phyloP scores from a whole-genome alignment of 2,797 vertebrate species.

The Myripristis jacobus region DNA sequence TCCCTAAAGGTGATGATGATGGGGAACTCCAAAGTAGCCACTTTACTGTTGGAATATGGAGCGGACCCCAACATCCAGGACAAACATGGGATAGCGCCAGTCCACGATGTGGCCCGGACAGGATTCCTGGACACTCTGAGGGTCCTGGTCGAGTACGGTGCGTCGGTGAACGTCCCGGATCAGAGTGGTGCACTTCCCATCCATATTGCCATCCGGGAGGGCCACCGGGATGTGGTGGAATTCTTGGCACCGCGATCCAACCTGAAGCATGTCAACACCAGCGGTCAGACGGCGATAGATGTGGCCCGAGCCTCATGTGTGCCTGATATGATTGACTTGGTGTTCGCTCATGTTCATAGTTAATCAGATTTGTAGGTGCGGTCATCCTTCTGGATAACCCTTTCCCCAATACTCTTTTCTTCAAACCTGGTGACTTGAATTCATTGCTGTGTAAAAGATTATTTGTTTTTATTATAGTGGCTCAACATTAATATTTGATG shows the following conservation, averaged over 20 bases:
- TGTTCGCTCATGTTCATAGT: constrained; percentile 73
- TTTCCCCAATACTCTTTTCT: constrained; percentile 45
- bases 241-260: constrained; percentile 86
- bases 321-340: constrained; percentile 79
- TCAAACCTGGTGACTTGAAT: constrained; percentile 83
- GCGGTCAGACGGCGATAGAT: constrained; percentile 86
- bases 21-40: constrained; percentile 85
- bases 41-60: constrained; percentile 89
- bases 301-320: constrained; percentile 78
- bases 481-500: constrained; percentile 74
- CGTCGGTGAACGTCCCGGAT: constrained; percentile 86
- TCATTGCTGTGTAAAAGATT: constrained; percentile 76
- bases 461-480: constrained; percentile 64
- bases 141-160: constrained; percentile 87
- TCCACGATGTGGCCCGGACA: constrained; percentile 90
- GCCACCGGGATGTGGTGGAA: constrained; percentile 84
- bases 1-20: constrained; percentile 93
- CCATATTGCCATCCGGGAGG: constrained; percentile 87
- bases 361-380: constrained; percentile 44
- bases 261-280: constrained; percentile 83
- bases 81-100: constrained; percentile 84
- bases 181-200: constrained; percentile 86
- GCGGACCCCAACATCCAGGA: constrained; percentile 91
- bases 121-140: constrained; percentile 90
- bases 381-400: constrained; percentile 21